Evolutionary conservation across 1,140 invertebrate species (phyloP), one percentile per base, ranked within the genome.

Genomic region (Cepaea nemoralis): DNA sequence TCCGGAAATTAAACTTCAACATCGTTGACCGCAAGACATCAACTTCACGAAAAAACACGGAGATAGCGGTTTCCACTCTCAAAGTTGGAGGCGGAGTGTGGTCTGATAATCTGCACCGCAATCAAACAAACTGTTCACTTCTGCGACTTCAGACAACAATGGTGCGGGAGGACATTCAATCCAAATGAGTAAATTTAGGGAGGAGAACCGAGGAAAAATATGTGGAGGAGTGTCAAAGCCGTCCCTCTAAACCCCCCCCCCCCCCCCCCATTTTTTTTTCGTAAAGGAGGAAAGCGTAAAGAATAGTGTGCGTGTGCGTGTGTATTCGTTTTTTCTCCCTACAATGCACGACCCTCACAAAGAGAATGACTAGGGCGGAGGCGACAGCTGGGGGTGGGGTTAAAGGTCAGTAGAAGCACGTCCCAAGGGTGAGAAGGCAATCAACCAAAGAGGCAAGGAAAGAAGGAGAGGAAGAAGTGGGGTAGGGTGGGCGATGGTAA

Each of bases 1-100:
- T 77, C 75, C 45, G 48, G 75, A 59, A 63, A 77, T 77, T 77
- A 77, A 77, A 77, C 75, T 74, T 74, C 71, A 74, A 74, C 71
- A 50, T 42, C 31, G 39, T 74, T 74, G 71, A 74, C 71, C 71
- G 71, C 71, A 45, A 16, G 31, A 33, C 69, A 70, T 22, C 35
- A 39, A 74, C 35, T 42, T 27, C 27, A 74, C 8, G 50, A 74
- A 74, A 74, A 74, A 42, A 27, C 24, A 66, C 12, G 6, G 24
- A 70, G 37, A 14, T 39, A 19, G 40, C 39, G 16, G 40, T 31
- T 63, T 42, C 42, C 71, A 74, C 71, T 74, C 71, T 6, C 31
- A 33, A 14, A 74, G 39, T 19, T 6, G 42, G 42, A 45, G 40
- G 6, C 40, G 69, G 3, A 45, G 35, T 48, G 73, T n/a, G 73